Evolutionary conservation across 2,888 invertebrate genomes (phyloP).

Genomic region (Maniola hyperantus): DNA sequence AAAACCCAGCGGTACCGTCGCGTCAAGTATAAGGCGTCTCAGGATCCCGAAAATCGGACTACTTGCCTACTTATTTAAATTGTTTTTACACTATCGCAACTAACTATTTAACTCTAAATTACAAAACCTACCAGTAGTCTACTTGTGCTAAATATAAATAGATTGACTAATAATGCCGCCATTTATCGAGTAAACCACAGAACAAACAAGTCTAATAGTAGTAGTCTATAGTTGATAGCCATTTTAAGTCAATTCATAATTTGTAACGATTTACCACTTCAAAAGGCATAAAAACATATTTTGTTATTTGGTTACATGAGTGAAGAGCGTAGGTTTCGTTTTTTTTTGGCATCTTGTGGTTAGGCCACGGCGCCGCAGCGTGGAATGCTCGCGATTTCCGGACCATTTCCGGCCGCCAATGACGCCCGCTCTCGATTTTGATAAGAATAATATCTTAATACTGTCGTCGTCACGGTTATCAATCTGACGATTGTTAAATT

Average conservation of each 20-base stretch:
- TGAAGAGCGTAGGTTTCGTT: conserved; percentile 35
- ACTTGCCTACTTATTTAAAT: no score
- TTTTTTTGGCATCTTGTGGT: conserved; percentile 41
- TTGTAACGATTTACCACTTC: conserved; percentile 36
- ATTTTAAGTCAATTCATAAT: conserved; percentile 26
- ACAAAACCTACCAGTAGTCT: neutral
- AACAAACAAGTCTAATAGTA: conserved; percentile 22
- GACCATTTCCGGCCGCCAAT: conserved; percentile 74
- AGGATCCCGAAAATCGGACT: no score
- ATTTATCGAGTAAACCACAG: conserved; percentile 31
- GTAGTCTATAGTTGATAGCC: conserved; percentile 17
- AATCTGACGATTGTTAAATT: neutral
- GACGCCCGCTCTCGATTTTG: conserved; percentile 60
- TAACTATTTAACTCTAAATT: neutral
- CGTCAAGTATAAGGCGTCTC: no score
- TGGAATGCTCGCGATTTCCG: conserved; percentile 81
- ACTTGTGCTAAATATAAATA: neutral
- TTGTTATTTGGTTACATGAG: conserved; percentile 32
- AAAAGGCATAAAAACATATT: conserved; percentile 36
- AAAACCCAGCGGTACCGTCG: no score
- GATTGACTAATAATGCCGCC: neutral
- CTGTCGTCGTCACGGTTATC: conserved; percentile 25
- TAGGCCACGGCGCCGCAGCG: conserved; percentile 60
- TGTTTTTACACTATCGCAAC: neutral
- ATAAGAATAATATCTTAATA: conserved; percentile 57